phyloP scores from a whole-genome alignment of 2,888 invertebrate genomes.

The Girardia tigrina region DNA sequence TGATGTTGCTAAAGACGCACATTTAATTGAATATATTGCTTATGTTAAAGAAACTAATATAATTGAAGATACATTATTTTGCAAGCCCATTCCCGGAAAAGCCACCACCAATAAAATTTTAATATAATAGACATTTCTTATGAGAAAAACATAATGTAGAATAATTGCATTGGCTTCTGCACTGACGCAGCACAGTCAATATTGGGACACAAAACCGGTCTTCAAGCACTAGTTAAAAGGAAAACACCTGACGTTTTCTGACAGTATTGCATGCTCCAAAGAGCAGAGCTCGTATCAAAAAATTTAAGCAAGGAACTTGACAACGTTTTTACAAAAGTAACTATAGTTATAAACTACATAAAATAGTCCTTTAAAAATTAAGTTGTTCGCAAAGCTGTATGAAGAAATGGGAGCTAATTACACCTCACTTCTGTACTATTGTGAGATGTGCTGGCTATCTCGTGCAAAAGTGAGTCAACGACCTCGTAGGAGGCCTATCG shows the following conservation, averaged over 20 bases:
- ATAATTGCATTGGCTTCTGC: neutral
- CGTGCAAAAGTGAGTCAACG: too few species aligned
- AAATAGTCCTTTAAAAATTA: neutral
- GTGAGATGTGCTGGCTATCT: too few species aligned
- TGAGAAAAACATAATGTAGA: neutral
- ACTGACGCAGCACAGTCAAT: neutral
- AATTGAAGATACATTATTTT: neutral
- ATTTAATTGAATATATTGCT: neutral
- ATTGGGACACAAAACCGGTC: neutral
- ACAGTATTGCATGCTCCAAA: neutral
- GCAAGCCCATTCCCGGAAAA: neutral
- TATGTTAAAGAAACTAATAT: neutral
- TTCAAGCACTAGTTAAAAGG: neutral
- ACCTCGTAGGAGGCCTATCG: too few species aligned
- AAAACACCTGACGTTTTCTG: neutral
- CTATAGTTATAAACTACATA: neutral
- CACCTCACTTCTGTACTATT: too few species aligned
- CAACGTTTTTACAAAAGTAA: neutral
- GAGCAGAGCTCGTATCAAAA: neutral
- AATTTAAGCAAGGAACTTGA: neutral
- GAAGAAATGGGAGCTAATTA: neutral
- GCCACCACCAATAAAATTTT: neutral
- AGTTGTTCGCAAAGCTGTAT: neutral
- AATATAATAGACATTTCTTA: too few species aligned
- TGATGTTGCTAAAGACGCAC: neutral